A percentile compares a stretch with the other conserved stretches of the same genome.
phyloP scores from a whole-genome alignment of 1,140 invertebrate genomes.

The Megalopta genalis region DNA sequence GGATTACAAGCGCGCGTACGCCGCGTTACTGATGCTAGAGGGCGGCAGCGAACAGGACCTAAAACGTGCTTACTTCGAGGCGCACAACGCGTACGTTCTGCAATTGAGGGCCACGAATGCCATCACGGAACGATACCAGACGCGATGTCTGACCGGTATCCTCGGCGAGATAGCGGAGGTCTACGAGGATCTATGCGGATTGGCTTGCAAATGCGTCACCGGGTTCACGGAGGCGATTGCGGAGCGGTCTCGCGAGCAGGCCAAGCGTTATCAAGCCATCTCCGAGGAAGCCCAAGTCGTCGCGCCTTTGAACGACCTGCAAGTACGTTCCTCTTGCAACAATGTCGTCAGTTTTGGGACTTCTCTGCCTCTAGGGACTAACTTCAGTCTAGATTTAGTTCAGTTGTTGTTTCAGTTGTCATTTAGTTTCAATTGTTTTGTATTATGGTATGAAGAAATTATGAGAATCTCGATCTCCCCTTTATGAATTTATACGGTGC shows the following conservation, averaged over 20 bases:
- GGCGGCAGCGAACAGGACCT: constrained; percentile 80
- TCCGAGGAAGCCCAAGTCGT: constrained; percentile 70
- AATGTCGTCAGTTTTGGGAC: background rate
- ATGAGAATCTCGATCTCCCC: no score
- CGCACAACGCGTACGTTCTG: constrained; percentile 96
- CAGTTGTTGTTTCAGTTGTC: no score
- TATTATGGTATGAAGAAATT: no score
- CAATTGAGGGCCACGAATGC: constrained; percentile 95
- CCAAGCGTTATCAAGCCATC: constrained; percentile 71
- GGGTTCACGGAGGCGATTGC: constrained; percentile 71
- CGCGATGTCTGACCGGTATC: constrained; percentile 72
- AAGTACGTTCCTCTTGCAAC: constrained; percentile 50
- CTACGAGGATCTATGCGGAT: constrained; percentile 74
- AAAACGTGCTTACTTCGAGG: constrained; percentile 89
- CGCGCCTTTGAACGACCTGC: constrained; percentile 70
- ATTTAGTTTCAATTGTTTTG: no score
- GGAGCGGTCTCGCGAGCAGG: constrained; percentile 70
- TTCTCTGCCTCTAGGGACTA: background rate
- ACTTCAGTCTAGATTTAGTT: no score
- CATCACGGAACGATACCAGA: constrained; percentile 85
- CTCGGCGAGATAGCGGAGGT: constrained; percentile 75
- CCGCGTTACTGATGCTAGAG: constrained; percentile 83
- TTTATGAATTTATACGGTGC: no score
- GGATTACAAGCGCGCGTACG: constrained; percentile 92
- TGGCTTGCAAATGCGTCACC: constrained; percentile 73